phyloP scores from a whole-genome alignment of 2,888 invertebrate species.

The Lottia scabra region DNA sequence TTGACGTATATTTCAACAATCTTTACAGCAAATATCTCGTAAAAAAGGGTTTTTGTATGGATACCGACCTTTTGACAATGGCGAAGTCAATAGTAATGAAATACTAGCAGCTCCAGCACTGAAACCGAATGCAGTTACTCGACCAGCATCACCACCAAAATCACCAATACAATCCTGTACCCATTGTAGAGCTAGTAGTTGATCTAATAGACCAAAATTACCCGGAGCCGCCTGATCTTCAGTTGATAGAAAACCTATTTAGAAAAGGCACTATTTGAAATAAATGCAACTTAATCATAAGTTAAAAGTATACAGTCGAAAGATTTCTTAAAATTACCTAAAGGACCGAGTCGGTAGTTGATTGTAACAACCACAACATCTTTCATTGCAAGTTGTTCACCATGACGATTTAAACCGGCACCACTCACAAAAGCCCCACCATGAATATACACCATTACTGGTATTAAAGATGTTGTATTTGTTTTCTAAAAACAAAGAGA shows the following conservation, averaged over 20 bases:
- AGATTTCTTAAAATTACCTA: background rate
- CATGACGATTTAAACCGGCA: background rate
- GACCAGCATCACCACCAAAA: background rate
- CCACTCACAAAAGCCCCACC: background rate
- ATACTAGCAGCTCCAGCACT: background rate
- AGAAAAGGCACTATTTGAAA: too few species aligned
- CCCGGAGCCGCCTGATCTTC: background rate
- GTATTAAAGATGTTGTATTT: background rate
- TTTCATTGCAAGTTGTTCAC: background rate
- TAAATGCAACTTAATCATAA: too few species aligned
- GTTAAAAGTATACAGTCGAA: too few species aligned
- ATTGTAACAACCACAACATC: background rate
- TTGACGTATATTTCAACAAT: too few species aligned
- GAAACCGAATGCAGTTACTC: background rate
- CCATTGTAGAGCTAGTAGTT: background rate
- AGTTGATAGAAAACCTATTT: background rate
- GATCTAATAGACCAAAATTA: background rate
- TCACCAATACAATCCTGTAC: background rate
- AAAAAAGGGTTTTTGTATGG: too few species aligned
- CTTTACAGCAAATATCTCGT: too few species aligned
- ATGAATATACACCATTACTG: background rate
- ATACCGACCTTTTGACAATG: background rate
- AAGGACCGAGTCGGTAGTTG: background rate
- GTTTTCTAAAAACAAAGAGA: background rate
- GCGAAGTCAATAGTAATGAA: background rate